Conservation (phyloP, 2,888 invertebrate genomes). For the Phrixothrix hirtus region DNA sequence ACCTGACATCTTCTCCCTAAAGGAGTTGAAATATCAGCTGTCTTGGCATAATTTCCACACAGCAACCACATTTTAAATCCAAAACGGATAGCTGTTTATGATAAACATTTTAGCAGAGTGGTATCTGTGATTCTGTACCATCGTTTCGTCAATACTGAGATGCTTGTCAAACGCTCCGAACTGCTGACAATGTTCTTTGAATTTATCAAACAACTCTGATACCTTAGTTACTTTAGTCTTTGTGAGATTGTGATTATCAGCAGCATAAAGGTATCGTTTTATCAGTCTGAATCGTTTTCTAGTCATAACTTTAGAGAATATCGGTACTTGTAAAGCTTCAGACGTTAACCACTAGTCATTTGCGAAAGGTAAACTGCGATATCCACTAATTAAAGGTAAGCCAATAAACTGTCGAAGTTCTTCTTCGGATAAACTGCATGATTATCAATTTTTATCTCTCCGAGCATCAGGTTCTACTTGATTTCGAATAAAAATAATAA, state of each 20-base stretch:
- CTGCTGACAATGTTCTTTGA: background rate
- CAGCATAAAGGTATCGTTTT: slow-evolving; percentile 5
- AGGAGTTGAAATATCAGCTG: too few species aligned
- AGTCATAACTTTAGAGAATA: too few species aligned
- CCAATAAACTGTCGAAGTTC: too few species aligned
- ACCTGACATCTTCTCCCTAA: too few species aligned
- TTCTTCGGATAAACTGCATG: too few species aligned
- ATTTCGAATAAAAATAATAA: background rate
- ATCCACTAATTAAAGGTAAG: slow-evolving; percentile 3
- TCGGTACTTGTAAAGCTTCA: background rate
- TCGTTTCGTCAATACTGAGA: too few species aligned
- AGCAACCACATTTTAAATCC: too few species aligned
- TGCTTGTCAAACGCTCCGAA: background rate
- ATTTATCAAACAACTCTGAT: background rate
- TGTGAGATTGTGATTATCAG: slow-evolving; percentile 2
- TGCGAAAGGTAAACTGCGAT: background rate
- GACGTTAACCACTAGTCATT: slow-evolving; percentile 6
- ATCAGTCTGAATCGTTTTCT: background rate
- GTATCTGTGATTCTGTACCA: slow-evolving; percentile 3
- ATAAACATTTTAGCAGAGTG: slow-evolving; percentile 6
- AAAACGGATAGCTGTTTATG: too few species aligned
- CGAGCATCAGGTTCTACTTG: background rate
- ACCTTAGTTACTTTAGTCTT: background rate
- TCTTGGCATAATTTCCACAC: too few species aligned
- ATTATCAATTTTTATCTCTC: background rate